phyloP scores from a whole-genome alignment of 2,113 vertebrate genomes.

The Oncorhynchus gorbuscha region DNA sequence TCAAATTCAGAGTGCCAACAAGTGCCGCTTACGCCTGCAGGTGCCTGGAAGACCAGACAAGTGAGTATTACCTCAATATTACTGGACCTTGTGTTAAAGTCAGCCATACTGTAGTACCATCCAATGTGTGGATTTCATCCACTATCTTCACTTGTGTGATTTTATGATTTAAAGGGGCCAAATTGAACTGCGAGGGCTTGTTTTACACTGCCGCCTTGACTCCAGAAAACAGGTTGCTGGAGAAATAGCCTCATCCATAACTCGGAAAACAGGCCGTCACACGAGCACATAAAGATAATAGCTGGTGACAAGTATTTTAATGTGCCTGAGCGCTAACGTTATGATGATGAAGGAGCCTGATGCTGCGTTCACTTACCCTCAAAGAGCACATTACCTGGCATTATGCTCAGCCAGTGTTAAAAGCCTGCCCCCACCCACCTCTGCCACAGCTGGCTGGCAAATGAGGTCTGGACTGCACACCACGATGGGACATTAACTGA shows the following conservation, averaged over 20 bases:
- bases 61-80: conserved; percentile 71
- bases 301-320: conserved; percentile 26
- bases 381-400: conserved; percentile 17
- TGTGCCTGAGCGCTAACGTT: conserved; percentile 6
- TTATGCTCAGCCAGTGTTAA: not conserved
- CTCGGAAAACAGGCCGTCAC: conserved; percentile 7
- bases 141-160: not conserved
- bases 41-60: conserved; percentile 91
- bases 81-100: not conserved
- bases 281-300: conserved; percentile 30
- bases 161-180: conserved; percentile 2
- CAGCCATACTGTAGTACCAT: not conserved
- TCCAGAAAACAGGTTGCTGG: not conserved
- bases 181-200: not conserved
- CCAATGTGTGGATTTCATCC: not conserved
- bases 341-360: conserved; percentile 34
- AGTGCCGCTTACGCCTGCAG: conserved; percentile 90
- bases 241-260: conserved; percentile 14
- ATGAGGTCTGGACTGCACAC: conserved; percentile 14
- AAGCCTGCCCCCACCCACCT: too few relatives aligned
- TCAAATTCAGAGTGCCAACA: conserved; percentile 94
- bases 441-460: conserved; percentile 5
- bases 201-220: not conserved
- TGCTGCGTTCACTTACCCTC: conserved; percentile 3
- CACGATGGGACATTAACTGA: conserved; percentile 39